A percentile compares a stretch with the other conserved stretches of the same genome.
Conservation (phyloP, 2,888 invertebrate genomes). For the Mesorhabditis belari region DNA sequence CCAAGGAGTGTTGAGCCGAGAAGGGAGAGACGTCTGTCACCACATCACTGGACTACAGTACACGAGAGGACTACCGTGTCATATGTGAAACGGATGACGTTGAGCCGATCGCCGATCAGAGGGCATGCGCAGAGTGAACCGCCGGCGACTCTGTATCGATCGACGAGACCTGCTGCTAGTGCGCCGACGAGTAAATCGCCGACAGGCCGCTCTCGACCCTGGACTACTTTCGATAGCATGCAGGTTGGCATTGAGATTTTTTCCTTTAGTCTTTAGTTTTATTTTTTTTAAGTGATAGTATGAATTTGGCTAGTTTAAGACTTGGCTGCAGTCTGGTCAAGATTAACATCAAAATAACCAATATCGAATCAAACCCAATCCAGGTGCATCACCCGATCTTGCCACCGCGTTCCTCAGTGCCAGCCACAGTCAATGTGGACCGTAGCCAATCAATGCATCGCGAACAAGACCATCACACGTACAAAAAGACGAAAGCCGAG, state of each 20-base stretch:
- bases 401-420: slow-evolving; percentile 11
- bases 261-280: too few relatives aligned
- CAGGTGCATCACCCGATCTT: slow-evolving; percentile 29
- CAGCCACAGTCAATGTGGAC: too few relatives aligned
- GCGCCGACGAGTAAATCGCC: neutral
- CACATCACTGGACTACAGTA: slow-evolving; percentile 43
- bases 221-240: too few relatives aligned
- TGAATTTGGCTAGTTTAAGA: too few relatives aligned
- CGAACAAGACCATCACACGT: neutral
- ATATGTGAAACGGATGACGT: slow-evolving; percentile 35
- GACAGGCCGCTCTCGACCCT: too few relatives aligned
- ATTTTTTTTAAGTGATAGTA: too few relatives aligned
- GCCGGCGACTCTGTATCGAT: neutral
- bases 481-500: neutral
- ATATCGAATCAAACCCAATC: too few relatives aligned
- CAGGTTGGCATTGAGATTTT: too few relatives aligned
- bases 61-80: slow-evolving; percentile 43
- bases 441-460: neutral
- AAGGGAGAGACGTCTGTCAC: slow-evolving; percentile 23
- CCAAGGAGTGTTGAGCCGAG: slow-evolving; percentile 8
- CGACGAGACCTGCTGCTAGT: neutral
- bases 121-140: neutral
- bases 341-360: too few relatives aligned
- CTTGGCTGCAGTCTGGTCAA: too few relatives aligned
- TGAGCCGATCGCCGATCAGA: slow-evolving; percentile 6